Evolutionary conservation across 1,140 invertebrate species (phyloP), one percentile per base, ranked within the genome.

Genomic region (Drosophila biarmipes): DNA sequence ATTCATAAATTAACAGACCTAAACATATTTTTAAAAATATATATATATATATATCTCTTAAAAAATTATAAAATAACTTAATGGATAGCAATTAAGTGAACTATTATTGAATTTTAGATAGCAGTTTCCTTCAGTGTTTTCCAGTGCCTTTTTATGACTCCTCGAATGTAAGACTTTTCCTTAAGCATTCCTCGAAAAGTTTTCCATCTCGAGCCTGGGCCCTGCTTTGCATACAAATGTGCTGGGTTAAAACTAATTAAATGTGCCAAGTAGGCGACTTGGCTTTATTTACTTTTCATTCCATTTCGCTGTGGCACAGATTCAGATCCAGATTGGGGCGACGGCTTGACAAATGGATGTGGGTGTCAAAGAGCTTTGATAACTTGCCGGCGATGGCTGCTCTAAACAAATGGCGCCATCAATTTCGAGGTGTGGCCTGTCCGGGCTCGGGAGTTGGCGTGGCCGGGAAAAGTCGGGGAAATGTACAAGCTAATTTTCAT

Each of bases 261-360:
- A 82, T 89, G 42, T 76, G 52, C 31, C 66, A 52, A 35, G 40
- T 68, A 71, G 71, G 58, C 54, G 62, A 69, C 64, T 59, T 56
- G 56, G 57, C 42, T 24, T 24, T 24, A 24, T 24, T 24, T 31
- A 66, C 54, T 66, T 68, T 67, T 31, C 66, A 67, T 75, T 79
- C 55, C 71, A 75, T 84, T 79, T 66, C 46, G 46, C 45, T 14
- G 52, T 78, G 71, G 80, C 80, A 76, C 71, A 84, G 80, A 84
- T 84, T 84, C 66, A 56, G 54, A 54, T 62, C 57, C 66, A 56
- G 54, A 54, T 62, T 61, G 73, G 40, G 69, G 52, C 63, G 82
- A 86, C 82, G 80, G 74, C 66, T 89, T 86, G 84, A 89, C 84
- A 89, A 89, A 89, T 89, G 80, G 75, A 89, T 84, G 84, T 61